These are phyloP conservation scores for Neodiprion virginianus DNA, from an alignment of 1,140 invertebrate genomes.

Conservation along the genomic window DNA sequence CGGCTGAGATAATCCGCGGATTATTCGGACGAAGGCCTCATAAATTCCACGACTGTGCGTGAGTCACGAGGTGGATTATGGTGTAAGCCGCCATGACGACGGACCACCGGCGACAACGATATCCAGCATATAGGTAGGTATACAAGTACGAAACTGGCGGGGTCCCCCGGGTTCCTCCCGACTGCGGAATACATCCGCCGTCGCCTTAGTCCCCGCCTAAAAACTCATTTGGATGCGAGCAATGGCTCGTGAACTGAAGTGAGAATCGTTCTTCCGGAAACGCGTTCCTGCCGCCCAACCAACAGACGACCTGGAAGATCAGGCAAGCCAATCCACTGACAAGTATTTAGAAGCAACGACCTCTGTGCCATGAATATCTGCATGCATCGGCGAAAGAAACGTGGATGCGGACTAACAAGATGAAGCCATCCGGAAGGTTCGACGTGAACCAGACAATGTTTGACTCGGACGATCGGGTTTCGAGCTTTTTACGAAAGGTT, in stretches of 20 bases:
- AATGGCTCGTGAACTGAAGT: neutral
- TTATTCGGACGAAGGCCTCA: conserved; percentile 2
- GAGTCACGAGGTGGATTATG: conserved; percentile 2
- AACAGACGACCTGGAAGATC: neutral
- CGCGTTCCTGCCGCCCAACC: neutral
- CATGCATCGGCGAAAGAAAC: too few relatives aligned
- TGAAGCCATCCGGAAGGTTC: too few relatives aligned
- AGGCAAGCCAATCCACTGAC: neutral
- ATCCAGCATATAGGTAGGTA: neutral
- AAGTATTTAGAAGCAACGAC: neutral
- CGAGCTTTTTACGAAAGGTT: too few relatives aligned
- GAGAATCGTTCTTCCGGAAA: neutral
- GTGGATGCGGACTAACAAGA: too few relatives aligned
- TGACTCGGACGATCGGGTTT: too few relatives aligned
- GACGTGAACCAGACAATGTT: too few relatives aligned
- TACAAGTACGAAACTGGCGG: neutral
- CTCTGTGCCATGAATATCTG: neutral
- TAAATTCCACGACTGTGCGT: conserved; percentile 3
- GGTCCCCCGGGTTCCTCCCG: too few relatives aligned
- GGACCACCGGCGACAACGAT: neutral
- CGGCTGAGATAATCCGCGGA: conserved; percentile 1
- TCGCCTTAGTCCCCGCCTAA: neutral
- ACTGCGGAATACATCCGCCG: neutral
- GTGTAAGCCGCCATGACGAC: neutral
- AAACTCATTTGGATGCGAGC: conserved; percentile 7